Base-by-base conservation (phyloP, 1,140 invertebrate species). In the Pseudomyrmex gracilis region DNA sequence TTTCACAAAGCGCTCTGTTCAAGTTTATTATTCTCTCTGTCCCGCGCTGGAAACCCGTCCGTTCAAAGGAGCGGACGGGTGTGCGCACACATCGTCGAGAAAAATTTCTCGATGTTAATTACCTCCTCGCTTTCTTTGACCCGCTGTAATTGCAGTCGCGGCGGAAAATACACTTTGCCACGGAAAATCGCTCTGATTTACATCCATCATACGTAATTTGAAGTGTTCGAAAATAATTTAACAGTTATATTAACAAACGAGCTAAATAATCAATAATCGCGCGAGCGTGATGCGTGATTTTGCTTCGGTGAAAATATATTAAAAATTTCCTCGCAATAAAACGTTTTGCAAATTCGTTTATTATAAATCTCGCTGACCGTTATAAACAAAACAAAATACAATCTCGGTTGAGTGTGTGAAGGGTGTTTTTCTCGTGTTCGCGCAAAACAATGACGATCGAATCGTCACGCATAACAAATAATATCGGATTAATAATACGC, bases 1-100 rank as follows among this genome's bases (percentile, higher is more conserved):
- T 74, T 53, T 80, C 68, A 74, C 68, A 55, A 53, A 73, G 63
- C 67, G 12, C 20, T 61, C 82, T 68, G 67, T 84, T 55, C 83
- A 22, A 55, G 53, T 74, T 86, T 84, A 73, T 80, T 80, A 85
- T 85, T 87, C 70, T 22, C 71, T 74, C 71, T 61, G 70, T 70
- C 49, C 15, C 24, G 58, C 61, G 55, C 43, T n/a, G 49, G 34
- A 34, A 34, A 34, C 34, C 17, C 22, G 61, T 13, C 43, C 17
- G 22, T 15, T 73, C 58, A 57, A 57, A 71, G 53, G 15, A 34
- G 17, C 63, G 70, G 55, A 70, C 53, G 10, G 34, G 34, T 34
- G 43, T 4, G 34, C 3, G 22, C 12, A 8, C 55, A 17, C 60
- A 17, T 20, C 20, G 70, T 67, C 57, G 22, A 17, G 22, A 60